Evolutionary conservation across 1,140 invertebrate species (phyloP).

Genomic region (Phortica variegata): DNA sequence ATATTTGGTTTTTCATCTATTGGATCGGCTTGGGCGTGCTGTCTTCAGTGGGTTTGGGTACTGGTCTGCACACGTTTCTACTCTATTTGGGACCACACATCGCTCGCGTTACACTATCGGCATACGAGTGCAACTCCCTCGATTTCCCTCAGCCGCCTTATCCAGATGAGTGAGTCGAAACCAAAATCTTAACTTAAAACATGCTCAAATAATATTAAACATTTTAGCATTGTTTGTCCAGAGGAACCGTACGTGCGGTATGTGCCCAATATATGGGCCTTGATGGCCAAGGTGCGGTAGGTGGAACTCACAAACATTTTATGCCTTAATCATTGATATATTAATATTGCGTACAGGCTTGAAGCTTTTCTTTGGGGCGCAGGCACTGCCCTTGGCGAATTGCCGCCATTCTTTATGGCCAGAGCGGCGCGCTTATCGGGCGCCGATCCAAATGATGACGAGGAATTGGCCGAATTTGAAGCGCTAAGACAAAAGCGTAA

Average conservation of each 20-base stretch:
- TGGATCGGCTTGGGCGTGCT: constrained; percentile 95
- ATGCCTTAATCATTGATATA: no score
- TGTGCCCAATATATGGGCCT: constrained; percentile 74
- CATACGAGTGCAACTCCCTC: constrained; percentile 92
- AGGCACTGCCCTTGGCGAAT: constrained; percentile 94
- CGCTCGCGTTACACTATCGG: constrained; percentile 94
- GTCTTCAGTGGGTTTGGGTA: constrained; percentile 96
- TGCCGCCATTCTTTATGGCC: constrained; percentile 98
- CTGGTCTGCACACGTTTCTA: constrained; percentile 97
- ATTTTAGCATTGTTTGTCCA: constrained; percentile 75
- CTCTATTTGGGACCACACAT: constrained; percentile 93
- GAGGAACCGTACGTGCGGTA: constrained; percentile 62
- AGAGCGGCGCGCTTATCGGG: constrained; percentile 81
- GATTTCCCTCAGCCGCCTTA: constrained; percentile 93
- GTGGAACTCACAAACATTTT: no score
- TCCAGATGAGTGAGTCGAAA: constrained; percentile 72
- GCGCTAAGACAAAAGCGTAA: constrained; percentile 69
- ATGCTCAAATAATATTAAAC: constrained; percentile 1
- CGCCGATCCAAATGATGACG: constrained; percentile 69
- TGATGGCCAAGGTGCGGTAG: constrained; percentile 93
- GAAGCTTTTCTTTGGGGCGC: constrained; percentile 98
- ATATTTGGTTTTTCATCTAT: constrained; percentile 79
- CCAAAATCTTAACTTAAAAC: no score
- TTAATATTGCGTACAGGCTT: no score
- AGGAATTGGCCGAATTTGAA: constrained; percentile 77